phyloP scores from a whole-genome alignment of 2,888 invertebrate genomes.

The Leptura quadrifasciata region DNA sequence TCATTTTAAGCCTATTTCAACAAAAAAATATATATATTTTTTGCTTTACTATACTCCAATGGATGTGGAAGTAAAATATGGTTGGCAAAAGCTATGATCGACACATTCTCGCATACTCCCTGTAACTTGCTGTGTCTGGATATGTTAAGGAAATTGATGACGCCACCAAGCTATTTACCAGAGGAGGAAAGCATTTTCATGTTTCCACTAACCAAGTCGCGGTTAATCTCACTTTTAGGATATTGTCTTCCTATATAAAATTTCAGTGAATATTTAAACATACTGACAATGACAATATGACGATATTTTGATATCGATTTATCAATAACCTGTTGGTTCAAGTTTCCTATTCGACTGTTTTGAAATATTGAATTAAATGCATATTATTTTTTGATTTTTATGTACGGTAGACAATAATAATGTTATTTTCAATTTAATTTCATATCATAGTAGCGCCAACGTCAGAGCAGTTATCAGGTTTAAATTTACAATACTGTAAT shows the following conservation, averaged over 20 bases:
- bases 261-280: conserved; percentile 14
- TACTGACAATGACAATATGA: background rate
- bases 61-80: no score
- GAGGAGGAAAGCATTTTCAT: conserved; percentile 12
- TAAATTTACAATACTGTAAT: no score
- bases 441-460: no score
- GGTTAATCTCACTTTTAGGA: conserved; percentile 31
- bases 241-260: conserved; percentile 13
- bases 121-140: background rate
- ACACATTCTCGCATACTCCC: background rate
- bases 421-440: no score
- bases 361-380: no score
- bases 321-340: background rate
- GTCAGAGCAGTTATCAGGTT: no score
- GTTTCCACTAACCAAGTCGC: conserved; percentile 8
- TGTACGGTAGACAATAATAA: no score
- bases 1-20: no score
- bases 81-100: background rate
- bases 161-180: background rate
- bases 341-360: no score
- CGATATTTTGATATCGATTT: background rate
- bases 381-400: no score
- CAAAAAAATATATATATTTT: no score
- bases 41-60: no score
- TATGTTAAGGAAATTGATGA: conserved; percentile 11